These are phyloP conservation scores for Clupea harengus DNA, from an alignment of 2,113 vertebrate species.

Conservation along the genomic window DNA sequence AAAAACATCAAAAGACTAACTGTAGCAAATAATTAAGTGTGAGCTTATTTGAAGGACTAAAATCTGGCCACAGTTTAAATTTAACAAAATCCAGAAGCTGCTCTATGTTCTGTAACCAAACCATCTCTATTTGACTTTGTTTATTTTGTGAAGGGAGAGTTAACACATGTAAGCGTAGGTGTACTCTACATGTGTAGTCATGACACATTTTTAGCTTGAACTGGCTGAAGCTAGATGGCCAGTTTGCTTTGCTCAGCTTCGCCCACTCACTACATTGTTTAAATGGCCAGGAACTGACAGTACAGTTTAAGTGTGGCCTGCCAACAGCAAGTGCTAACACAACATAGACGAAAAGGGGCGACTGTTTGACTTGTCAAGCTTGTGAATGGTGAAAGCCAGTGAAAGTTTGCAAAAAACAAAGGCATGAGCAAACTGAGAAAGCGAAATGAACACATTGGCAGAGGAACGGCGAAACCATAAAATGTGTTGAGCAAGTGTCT, in stretches of 20 bases:
- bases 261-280: constrained; percentile 24
- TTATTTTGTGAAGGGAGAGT: constrained; percentile 21
- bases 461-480: constrained; percentile 45
- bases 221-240: constrained; percentile 17
- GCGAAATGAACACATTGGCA: constrained; percentile 18
- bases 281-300: constrained; percentile 16
- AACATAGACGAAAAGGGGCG: constrained; percentile 19
- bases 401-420: constrained; percentile 34
- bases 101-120: not conserved
- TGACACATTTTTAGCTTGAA: not conserved
- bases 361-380: constrained; percentile 29
- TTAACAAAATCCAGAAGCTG: constrained; percentile 15
- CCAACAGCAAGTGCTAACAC: constrained; percentile 37
- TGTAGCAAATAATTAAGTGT: constrained; percentile 3
- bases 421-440: constrained; percentile 22
- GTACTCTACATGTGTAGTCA: not conserved
- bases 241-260: not conserved
- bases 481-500: constrained; percentile 54
- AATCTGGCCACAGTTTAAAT: not conserved
- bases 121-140: not conserved
- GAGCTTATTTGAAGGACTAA: not conserved
- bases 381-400: constrained; percentile 22
- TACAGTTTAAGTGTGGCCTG: constrained; percentile 14
- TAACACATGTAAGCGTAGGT: constrained; percentile 9
- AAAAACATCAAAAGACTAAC: constrained; percentile 15